Evolutionary conservation across 2,113 vertebrate species (phyloP), one percentile per base, ranked within the genome.

Genomic region (Chamaetylas fuelleborni): DNA sequence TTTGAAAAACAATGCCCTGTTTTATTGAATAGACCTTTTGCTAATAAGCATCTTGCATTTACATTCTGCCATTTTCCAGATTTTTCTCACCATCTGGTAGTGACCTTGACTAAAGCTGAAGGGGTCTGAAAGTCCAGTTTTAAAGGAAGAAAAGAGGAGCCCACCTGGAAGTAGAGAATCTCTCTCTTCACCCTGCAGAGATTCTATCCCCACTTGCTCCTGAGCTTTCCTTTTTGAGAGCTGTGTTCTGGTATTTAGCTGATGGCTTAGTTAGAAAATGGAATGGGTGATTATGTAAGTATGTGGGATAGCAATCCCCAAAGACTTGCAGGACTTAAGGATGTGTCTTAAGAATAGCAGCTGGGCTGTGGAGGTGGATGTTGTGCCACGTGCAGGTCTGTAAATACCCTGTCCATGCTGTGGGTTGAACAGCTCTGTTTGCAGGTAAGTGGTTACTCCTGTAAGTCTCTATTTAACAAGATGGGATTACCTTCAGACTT

Each of bases 401-500:
- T 14, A 9, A 50, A 8, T 1, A 19, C 5, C 36, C 26, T 58
- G n/a, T 29, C 20, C 17, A 0, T 74, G 72, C 56, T 51, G 20
- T 5, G 45, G 69, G 7, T 15, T 62, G 67, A 67, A 25, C 58
- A 67, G 64, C 67, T 58, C 73, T 83, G 64, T 47, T 53, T 64
- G 64, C 86, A 73, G 93, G 92, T 92, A 64, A 60, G 80, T 34
- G 57, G 47, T 73, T 66, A 36, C 66, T 86, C 58, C 54, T 2
- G 0, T 77, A 80, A 90, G 12, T 85, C 80, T 70, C 1, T 56
- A 16, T 74, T 94, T 88, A 87, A 53, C 12, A 2, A 48, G 64
- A 67, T 74, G 36, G 58, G 87, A 88, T 95, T 97, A 92, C 48
- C 56, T 62, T 77, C 64, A 74, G 85, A 67, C 94, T 92, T 88